Evolutionary conservation across 2,113 vertebrate species (phyloP), one percentile per base, ranked within the genome.

Genomic region (Dascyllus trimaculatus): DNA sequence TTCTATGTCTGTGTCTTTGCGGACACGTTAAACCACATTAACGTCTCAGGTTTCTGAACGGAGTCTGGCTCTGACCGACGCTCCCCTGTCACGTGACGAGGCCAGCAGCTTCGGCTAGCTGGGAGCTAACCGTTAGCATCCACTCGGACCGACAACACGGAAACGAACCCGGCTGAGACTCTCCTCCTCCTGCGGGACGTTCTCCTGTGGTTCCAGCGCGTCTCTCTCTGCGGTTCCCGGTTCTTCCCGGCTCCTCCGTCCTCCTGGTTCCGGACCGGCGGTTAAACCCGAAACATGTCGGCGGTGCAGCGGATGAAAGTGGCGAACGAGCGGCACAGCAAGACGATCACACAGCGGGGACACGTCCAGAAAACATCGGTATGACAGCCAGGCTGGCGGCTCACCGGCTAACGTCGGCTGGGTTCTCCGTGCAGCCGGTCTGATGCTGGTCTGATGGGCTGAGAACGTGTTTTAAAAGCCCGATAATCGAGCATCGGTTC

Each of bases 251-350:
- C 46, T 60, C 75, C 65, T 70, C 69, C 48, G 58, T 75, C 71
- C 77, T 52, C 54, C 54, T 11, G 11, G 71, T 51, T 70, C 62
- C 68, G 22, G 35, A 38, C n/a, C 64, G 26, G 52, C 22, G 22
- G 2, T 24, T 19, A 22, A 54, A 58, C 48, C 57, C 22, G 43
- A 86, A 89, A 64, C 61, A 96, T 96, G 95, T 95, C 95, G 74
- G 94, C 93, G 60, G 90, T 95, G 59, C 95, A 96, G 91, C 87
- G 95, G 80, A 96, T 96, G 95, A 95, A 95, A 40, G 93, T 95
- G 62, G 95, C 95, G 25, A 96, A 96, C 85, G 95, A 96, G 85
- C 91, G 94, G 78, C 95, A 95, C 90, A 96, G 95, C 90, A 95
- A 95, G 84, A 94, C 93, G 57, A 95, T 96, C 92, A 94, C 94